Evolutionary conservation across 2,888 invertebrate genomes (phyloP).

Genomic region (Drosophila acutilabella): DNA sequence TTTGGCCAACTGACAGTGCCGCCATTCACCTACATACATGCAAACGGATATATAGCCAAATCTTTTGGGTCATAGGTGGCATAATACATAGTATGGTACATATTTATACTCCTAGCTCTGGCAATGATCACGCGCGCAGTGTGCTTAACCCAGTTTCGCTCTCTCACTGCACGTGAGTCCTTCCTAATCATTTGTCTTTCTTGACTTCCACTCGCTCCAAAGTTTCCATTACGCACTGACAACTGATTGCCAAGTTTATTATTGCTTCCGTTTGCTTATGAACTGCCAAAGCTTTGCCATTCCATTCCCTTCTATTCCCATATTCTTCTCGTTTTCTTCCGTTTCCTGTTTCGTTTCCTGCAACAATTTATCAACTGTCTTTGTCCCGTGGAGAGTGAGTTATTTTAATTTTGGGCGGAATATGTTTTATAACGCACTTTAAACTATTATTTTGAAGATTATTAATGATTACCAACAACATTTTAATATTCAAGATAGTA

Average conservation of each 20-base stretch:
- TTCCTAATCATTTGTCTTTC: slow-evolving; percentile 76
- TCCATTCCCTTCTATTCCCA: slow-evolving; percentile 12
- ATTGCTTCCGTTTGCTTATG: slow-evolving; percentile 77
- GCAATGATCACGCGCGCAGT: slow-evolving; percentile 70
- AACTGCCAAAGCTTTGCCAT: slow-evolving; percentile 58
- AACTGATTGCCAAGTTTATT: slow-evolving; percentile 78
- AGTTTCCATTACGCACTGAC: slow-evolving; percentile 79
- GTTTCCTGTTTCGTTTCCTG: slow-evolving; percentile 2
- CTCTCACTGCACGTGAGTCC: slow-evolving; percentile 64
- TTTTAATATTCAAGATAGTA: neutral
- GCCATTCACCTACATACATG: slow-evolving; percentile 42
- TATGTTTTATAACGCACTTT: neutral
- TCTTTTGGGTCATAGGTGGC: slow-evolving; percentile 20
- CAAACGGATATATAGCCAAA: slow-evolving; percentile 18
- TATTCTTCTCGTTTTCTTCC: neutral
- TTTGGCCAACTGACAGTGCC: slow-evolving; percentile 64
- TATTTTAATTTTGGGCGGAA: neutral
- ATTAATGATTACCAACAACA: neutral
- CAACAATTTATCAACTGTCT: slow-evolving; percentile 32
- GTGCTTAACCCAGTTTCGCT: slow-evolving; percentile 71
- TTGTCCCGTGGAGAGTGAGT: neutral
- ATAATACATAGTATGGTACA: neutral
- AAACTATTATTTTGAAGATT: neutral
- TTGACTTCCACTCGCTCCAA: slow-evolving; percentile 50
- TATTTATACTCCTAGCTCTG: slow-evolving; percentile 34